Conservation (phyloP, 2,797 vertebrate species). For the Eulemur coronatus region DNA sequence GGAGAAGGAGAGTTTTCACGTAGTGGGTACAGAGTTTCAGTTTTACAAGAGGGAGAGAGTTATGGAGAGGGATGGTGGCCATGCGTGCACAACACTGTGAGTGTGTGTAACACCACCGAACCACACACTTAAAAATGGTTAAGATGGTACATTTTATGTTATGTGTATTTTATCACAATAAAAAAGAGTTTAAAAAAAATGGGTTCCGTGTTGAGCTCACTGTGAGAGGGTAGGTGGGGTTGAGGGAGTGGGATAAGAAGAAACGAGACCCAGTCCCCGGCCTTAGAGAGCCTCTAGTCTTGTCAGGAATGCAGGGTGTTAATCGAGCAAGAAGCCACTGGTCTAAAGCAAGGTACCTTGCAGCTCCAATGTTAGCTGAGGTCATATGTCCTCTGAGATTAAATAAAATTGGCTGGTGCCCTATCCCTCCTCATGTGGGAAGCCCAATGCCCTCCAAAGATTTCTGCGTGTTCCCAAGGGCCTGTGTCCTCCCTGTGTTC, state of each 20-base stretch:
- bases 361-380: neutral
- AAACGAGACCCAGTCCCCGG: neutral
- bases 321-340: neutral
- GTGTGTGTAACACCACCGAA: neutral
- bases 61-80: neutral
- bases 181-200: neutral
- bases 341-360: neutral
- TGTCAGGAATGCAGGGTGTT: neutral
- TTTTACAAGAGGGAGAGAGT: neutral
- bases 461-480: neutral
- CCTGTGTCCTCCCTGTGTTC: neutral
- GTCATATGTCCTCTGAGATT: neutral
- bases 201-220: neutral
- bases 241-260: neutral
- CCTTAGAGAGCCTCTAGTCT: neutral
- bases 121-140: neutral
- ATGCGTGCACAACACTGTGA: fast-evolving
- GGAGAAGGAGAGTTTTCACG: too few relatives aligned
- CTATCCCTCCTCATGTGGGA: neutral
- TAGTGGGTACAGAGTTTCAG: neutral
- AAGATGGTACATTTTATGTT: neutral
- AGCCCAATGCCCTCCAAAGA: neutral
- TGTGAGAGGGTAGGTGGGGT: neutral
- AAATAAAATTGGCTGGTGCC: neutral
- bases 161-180: neutral